Percentiles rank a stretch among this genome's conserved stretches.
Conservation (phyloP, 64 coral and sea anemone species). For the Montipora foliosa region DNA sequence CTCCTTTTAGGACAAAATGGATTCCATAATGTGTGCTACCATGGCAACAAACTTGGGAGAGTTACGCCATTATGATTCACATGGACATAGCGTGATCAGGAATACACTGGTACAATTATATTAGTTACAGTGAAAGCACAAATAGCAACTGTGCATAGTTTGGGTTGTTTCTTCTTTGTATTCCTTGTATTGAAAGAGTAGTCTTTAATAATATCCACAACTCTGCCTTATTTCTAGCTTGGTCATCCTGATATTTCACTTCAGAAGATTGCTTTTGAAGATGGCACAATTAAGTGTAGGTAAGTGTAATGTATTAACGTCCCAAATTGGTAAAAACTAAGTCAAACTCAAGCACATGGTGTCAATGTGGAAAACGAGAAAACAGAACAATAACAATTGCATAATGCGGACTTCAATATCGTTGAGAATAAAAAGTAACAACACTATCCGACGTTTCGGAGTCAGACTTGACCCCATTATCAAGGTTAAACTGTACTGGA, state of each 20-base stretch:
- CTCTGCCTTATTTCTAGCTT: not conserved
- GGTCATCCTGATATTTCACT: constrained; percentile 11
- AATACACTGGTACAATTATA: constrained; percentile 2
- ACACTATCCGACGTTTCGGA: too few species aligned
- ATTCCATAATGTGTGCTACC: constrained; percentile 27
- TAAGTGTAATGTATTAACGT: not conserved
- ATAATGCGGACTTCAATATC: too few species aligned
- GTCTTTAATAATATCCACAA: not conserved
- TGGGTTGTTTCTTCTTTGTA: not conserved
- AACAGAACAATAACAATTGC: too few species aligned
- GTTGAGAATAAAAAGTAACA: too few species aligned
- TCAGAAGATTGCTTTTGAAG: constrained; percentile 1
- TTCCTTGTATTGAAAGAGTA: not conserved
- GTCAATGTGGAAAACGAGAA: too few species aligned
- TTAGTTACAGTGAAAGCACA: not conserved
- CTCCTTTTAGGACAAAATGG: constrained; percentile 17
- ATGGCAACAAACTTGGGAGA: constrained; percentile 41
- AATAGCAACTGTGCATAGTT: not conserved
- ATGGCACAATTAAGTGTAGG: constrained; percentile 62
- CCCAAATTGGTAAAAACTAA: not conserved
- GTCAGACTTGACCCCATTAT: too few species aligned
- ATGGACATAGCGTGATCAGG: not conserved
- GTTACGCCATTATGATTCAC: constrained; percentile 27
- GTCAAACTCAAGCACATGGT: too few species aligned
- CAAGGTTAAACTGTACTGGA: too few species aligned